Base-by-base conservation (phyloP, 2,797 vertebrate species). In the Acropternis orthonyx region DNA sequence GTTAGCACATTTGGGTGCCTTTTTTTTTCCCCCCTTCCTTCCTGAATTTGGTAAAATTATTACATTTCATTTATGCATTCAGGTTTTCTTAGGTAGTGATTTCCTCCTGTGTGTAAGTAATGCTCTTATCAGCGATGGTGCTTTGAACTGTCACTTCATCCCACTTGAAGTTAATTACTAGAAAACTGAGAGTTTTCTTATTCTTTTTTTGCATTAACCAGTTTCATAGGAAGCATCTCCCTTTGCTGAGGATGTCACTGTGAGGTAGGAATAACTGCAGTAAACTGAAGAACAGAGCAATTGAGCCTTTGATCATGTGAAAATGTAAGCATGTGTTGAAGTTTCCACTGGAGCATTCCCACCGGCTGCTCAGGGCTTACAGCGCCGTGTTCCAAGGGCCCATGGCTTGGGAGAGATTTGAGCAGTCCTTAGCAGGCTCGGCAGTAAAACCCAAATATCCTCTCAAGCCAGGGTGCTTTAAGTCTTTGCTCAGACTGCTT, bases 131-230 rank as follows among this genome's bases (percentile, higher is more conserved):
- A 56, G 43, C 0, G 2, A 32, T 2, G 4, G 54, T 27, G 55
- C 92, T 95, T 95, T 95, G 95, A 94, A 89, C 87, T 96, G 92
- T 95, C 92, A 90, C 81, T 89, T 95, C 89, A 32, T 85, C 61
- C 66, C 30, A 6, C 89, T 91, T 89, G 62, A 89, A 84, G 54
- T 89, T 91, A 96, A 94, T 94, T 84, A 88, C 79, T 92, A 22
- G 9, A 94, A 96, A 94, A 85, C 66, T 23, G 3, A 30, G 10
- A 6, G 6, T 16, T 16, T 37, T 16, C 43, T 65, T 24, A 20
- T 5, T 10, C 15, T 4, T 15, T 16, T 14, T 10, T 52, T 14
- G 4, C 34, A 21, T 66, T 19, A 86, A 72, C 84, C 28, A 7
- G 5, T 83, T 92, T 85, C 61, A 4, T 27, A 26, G n/a, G 54